A percentile compares a stretch with the other conserved stretches of the same genome.
Evolutionary conservation across 2,888 invertebrate genomes (phyloP).

Genomic region (Cecidostiba fungosa): DNA sequence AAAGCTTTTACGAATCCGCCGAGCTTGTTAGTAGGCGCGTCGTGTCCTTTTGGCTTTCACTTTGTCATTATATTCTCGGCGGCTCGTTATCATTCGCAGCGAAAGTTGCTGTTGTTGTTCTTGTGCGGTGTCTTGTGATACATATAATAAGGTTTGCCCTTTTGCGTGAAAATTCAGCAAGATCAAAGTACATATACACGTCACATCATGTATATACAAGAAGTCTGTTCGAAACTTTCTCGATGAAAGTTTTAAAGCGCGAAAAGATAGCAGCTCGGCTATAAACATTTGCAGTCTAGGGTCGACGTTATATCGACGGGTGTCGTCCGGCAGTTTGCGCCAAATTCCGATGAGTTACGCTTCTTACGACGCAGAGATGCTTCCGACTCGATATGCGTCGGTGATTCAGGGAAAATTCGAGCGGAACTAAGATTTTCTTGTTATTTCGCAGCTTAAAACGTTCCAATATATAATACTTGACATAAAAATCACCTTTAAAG

Average conservation of each 20-base stretch:
- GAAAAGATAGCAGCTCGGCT: not conserved
- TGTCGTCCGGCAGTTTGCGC: conserved; percentile 10
- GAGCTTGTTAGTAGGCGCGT: conserved; percentile 18
- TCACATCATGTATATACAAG: not conserved
- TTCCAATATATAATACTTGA: too few species aligned
- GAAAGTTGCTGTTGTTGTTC: not conserved
- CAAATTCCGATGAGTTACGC: conserved; percentile 39
- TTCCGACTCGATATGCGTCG: not conserved
- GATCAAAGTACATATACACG: not conserved
- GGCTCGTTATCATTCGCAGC: not conserved
- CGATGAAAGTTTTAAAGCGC: conserved; percentile 24
- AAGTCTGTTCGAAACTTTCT: not conserved
- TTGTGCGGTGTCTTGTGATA: too few species aligned
- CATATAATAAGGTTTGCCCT: too few species aligned
- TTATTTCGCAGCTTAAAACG: too few species aligned
- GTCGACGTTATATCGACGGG: conserved; percentile 29
- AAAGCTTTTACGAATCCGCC: conserved; percentile 51
- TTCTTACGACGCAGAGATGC: not conserved
- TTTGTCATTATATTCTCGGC: not conserved
- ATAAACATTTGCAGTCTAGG: conserved; percentile 33
- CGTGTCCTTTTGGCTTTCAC: not conserved
- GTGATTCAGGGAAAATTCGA: not conserved
- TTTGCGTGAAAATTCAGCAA: not conserved
- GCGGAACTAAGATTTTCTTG: not conserved
- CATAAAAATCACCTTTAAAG: too few species aligned